Conservation (phyloP, 2,797 vertebrate genomes). For the Decapterus maruadsi region DNA sequence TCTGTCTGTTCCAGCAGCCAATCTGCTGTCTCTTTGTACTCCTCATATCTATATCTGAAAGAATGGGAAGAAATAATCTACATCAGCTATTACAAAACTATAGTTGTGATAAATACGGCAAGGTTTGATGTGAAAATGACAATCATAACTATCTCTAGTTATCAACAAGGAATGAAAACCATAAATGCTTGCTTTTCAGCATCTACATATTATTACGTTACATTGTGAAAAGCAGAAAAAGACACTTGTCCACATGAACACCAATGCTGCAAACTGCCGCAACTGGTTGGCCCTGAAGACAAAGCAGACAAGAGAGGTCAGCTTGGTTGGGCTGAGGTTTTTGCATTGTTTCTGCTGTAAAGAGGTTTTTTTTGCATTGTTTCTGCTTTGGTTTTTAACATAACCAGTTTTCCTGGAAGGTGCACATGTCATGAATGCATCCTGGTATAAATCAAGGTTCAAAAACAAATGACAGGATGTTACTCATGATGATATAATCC, state of each 20-base stretch:
- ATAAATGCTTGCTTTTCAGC: neutral
- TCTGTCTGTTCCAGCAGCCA: conserved; percentile 76
- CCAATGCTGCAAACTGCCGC: no score
- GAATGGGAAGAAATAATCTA: neutral
- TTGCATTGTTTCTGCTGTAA: neutral
- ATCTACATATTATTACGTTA: neutral
- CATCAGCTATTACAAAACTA: neutral
- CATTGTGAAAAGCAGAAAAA: neutral
- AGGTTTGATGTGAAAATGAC: neutral
- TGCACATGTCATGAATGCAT: no score
- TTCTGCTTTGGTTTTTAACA: neutral
- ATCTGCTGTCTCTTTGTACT: conserved; percentile 83
- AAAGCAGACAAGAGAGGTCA: neutral
- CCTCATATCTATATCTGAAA: conserved; percentile 79
- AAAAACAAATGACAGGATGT: neutral
- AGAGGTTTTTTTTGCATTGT: no score
- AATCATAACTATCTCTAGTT: neutral
- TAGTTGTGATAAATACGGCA: neutral
- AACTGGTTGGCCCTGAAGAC: neutral
- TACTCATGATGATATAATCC: neutral
- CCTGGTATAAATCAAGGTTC: neutral
- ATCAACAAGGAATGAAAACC: neutral
- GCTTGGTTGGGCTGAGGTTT: neutral
- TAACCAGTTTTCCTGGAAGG: no score
- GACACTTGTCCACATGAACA: no score